Evolutionary conservation across 2,888 invertebrate genomes (phyloP), one percentile per base, ranked within the genome.

Genomic region (Ophioninae sp.): DNA sequence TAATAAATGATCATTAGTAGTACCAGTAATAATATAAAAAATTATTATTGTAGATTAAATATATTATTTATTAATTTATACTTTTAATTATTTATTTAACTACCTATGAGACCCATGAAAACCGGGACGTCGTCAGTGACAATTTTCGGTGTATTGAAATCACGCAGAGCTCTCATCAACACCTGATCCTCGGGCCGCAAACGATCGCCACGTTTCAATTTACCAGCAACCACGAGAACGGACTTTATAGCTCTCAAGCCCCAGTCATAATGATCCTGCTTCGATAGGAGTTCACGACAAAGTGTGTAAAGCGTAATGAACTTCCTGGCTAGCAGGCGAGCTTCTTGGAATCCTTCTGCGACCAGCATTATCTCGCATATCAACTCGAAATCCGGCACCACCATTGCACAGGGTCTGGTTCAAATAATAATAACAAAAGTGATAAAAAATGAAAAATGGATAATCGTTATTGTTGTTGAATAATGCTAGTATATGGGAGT

Each of bases 341-440:
- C 98, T 84, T 98, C 98, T 90, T 98, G 96, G 93, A 99, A 98
- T 61, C 98, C 99, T 93, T 99, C 98, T 6, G 98, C 98, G 17
- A 98, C 98, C 94, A 99, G 95, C 98, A 98, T 98, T 92, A 99
- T 99, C 94, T 99, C 98, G 93, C 98, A 98, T 92, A 99, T 99
- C 89, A 99, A 93, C 88, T 98, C 98, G 93, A 98, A 98, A 93
- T 99, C 99, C 0, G 99, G 99, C 17, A 99, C 98, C 13, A 99
- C 98, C 99, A 99, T 99, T 79, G 98, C 98, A 92, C 98, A 99
- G 0, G 99, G 98, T 90, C 98, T 96, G 91, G 13, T 17, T 17
- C 30, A 30, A 30, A 2, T 30, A 2, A 30, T 30, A 30, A 30
- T 30, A 30, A 30, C 1, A 30, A 13, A 50, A 50, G 17, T 13